Conservation (phyloP, 2,113 vertebrate species). For the Mohoua ochrocephala region DNA sequence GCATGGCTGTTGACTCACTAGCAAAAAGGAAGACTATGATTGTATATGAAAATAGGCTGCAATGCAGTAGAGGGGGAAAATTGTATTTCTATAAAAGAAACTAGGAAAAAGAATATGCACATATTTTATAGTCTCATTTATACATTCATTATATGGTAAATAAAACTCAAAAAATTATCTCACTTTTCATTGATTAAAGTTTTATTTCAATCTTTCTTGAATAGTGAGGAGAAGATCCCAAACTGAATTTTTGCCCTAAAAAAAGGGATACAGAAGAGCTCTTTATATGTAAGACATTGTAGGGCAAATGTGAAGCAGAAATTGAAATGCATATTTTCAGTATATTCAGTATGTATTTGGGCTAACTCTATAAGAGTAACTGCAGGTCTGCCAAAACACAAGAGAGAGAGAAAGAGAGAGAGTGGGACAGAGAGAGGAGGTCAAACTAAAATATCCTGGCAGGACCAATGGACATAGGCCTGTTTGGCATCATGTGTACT, state of each 20-base stretch:
- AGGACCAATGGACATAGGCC: fast-evolving
- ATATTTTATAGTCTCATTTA: not conserved
- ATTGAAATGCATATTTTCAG: not conserved
- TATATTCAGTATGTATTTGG: not conserved
- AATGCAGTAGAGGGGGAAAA: not conserved
- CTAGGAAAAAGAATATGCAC: not conserved
- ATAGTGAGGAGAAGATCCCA: not conserved
- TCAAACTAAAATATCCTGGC: not conserved
- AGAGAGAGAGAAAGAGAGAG: not conserved
- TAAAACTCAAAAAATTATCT: not conserved
- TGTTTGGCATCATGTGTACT: not conserved
- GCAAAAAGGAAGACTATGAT: not conserved
- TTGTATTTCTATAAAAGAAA: not conserved
- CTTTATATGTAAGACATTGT: not conserved
- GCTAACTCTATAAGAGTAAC: not conserved
- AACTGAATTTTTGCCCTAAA: not conserved
- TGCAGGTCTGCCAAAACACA: not conserved
- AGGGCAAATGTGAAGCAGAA: not conserved
- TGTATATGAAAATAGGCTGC: not conserved
- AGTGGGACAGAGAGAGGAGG: not conserved
- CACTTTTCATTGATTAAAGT: not conserved
- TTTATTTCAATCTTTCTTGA: not conserved
- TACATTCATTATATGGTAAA: not conserved
- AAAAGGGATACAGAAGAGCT: not conserved
- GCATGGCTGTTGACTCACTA: not conserved